Conservation (phyloP, 2,113 vertebrate species). For the Amphiprion ocellaris region DNA sequence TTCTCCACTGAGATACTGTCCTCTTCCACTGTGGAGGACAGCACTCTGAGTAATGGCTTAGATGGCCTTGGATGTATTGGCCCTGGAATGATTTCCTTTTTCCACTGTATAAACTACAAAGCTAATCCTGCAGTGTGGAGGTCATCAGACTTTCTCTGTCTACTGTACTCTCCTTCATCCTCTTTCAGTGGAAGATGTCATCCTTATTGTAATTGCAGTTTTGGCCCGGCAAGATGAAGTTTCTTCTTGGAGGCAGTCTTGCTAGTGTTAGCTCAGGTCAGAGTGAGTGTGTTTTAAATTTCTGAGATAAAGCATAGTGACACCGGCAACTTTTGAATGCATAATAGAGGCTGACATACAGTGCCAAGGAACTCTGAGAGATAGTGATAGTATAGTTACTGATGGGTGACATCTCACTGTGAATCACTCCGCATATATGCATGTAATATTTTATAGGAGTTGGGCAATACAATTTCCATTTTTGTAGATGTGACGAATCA, state of each 20-base stretch:
- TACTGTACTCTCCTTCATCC: background rate
- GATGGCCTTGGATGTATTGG: conserved; percentile 48
- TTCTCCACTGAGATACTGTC: conserved; percentile 26
- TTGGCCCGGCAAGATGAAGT: background rate
- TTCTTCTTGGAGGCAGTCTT: background rate
- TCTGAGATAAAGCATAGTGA: background rate
- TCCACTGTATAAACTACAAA: conserved; percentile 39
- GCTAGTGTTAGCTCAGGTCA: background rate
- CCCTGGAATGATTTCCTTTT: conserved; percentile 55
- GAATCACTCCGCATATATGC: conserved; percentile 12
- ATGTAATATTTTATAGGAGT: conserved; percentile 12
- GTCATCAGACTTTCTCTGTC: conserved; percentile 26
- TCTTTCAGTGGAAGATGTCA: background rate
- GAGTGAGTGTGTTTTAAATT: background rate
- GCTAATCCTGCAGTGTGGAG: conserved; percentile 19
- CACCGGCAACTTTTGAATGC: background rate
- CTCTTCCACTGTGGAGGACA: conserved; percentile 22
- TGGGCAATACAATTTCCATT: background rate
- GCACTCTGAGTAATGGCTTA: conserved; percentile 35
- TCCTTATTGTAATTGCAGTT: conserved; percentile 4
- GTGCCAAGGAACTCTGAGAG: background rate
- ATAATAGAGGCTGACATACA: background rate
- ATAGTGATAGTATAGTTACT: background rate
- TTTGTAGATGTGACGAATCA: conserved; percentile 1
- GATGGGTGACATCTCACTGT: conserved; percentile 1